Conservation (phyloP, 1,140 invertebrate species). For the Nasonia longicornis region DNA sequence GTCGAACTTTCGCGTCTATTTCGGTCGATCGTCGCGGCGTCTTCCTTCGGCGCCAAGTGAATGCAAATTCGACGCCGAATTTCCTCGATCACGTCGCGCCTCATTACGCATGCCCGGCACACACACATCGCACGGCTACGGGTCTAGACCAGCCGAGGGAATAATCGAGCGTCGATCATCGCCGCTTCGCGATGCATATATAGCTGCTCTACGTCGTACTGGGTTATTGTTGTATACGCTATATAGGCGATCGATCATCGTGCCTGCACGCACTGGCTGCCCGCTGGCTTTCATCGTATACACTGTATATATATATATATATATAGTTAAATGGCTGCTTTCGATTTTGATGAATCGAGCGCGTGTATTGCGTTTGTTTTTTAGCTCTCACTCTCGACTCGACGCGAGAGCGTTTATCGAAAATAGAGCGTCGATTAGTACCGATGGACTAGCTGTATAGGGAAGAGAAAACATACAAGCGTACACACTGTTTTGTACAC, state of each 20-base stretch:
- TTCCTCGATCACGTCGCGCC: slow-evolving; percentile 52
- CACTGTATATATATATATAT: background rate
- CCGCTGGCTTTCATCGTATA: background rate
- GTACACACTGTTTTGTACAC: background rate
- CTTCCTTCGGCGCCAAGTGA: slow-evolving; percentile 51
- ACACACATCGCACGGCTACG: slow-evolving; percentile 50
- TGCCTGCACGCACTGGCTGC: slow-evolving; percentile 50
- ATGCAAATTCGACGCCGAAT: slow-evolving; percentile 64
- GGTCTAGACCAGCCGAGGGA: slow-evolving; percentile 35
- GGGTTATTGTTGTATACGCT: background rate
- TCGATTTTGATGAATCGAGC: background rate
- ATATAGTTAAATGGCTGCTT: background rate
- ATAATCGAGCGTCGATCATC: slow-evolving; percentile 53
- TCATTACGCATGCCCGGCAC: slow-evolving; percentile 61
- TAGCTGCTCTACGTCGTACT: background rate
- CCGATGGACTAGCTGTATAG: too few relatives aligned
- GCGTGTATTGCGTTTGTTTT: too few relatives aligned
- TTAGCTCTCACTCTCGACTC: too few relatives aligned
- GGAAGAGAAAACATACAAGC: too few relatives aligned
- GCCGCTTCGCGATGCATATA: slow-evolving; percentile 52
- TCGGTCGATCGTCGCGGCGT: slow-evolving; percentile 32
- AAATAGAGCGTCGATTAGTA: too few relatives aligned
- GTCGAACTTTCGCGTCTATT: slow-evolving; percentile 41
- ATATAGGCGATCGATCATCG: slow-evolving; percentile 57
- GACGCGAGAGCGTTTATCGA: too few relatives aligned